Evolutionary conservation across 2,113 vertebrate species (phyloP).

Genomic region (Notarius lentiginosus): DNA sequence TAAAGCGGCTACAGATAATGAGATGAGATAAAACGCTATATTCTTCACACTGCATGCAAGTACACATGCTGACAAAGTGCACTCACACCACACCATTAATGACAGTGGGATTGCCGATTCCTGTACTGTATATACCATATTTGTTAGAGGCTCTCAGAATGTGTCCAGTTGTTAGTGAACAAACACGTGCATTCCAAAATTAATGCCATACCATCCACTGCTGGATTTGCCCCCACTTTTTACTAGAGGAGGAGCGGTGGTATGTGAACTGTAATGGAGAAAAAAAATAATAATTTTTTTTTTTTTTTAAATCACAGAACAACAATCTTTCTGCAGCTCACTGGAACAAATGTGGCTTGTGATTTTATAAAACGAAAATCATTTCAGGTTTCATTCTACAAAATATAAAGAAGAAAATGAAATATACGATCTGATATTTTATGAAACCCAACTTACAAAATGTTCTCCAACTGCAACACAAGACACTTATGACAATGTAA

Average conservation of each 20-base stretch:
- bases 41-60: not conserved
- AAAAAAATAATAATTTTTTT: not conserved
- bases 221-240: constrained; percentile 96
- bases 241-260: constrained; percentile 72
- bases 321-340: constrained; percentile 24
- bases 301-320: not conserved
- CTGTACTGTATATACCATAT: not conserved
- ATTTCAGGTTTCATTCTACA: not conserved
- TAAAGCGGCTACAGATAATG: no score
- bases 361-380: not conserved
- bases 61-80: not conserved
- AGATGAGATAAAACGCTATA: no score
- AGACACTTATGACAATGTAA: not conserved
- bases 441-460: not conserved
- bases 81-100: constrained; percentile 4
- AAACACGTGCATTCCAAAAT: constrained; percentile 43
- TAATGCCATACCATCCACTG: constrained; percentile 95
- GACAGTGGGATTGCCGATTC: not conserved
- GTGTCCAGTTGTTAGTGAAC: constrained; percentile 17
- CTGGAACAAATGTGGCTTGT: not conserved
- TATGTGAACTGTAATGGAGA: constrained; percentile 77
- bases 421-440: not conserved
- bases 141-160: constrained; percentile 10
- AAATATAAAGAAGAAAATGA: not conserved
- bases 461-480: not conserved